Percentiles rank a stretch among this genome's conserved stretches.
Conservation (phyloP, 2,888 invertebrate species). For the Morpho helenor region DNA sequence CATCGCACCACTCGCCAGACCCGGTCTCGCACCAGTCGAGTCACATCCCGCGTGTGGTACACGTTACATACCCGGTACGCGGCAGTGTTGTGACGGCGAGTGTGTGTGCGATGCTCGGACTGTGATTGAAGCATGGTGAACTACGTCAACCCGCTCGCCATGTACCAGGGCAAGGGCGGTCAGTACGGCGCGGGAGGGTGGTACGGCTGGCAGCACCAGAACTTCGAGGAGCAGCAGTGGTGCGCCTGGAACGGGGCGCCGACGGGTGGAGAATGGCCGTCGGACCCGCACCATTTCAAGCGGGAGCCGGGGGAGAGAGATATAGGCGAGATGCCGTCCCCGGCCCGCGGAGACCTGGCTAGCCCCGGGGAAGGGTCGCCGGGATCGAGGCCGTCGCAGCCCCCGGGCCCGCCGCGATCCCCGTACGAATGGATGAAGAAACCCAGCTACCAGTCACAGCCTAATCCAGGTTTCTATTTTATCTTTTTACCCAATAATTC, state of each 20-base stretch:
- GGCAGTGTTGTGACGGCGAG: slow-evolving; percentile 67
- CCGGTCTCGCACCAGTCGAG: slow-evolving; percentile 51
- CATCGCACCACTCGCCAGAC: slow-evolving; percentile 23
- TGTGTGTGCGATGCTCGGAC: slow-evolving; percentile 73
- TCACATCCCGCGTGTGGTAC: slow-evolving; percentile 50
- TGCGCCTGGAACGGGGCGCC: slow-evolving; percentile 75
- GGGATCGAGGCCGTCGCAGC: slow-evolving; percentile 67
- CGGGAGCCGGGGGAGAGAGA: slow-evolving; percentile 65
- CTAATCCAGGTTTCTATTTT: slow-evolving; percentile 86
- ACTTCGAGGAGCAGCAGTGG: slow-evolving; percentile 79
- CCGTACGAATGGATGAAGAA: slow-evolving; percentile 97
- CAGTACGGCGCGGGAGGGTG: slow-evolving; percentile 69
- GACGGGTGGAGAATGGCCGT: slow-evolving; percentile 69
- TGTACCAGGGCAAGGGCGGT: slow-evolving; percentile 83
- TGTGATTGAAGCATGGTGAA: slow-evolving; percentile 84
- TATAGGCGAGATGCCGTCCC: slow-evolving; percentile 67
- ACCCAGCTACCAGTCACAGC: slow-evolving; percentile 90
- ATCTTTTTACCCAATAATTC: slow-evolving; percentile 34
- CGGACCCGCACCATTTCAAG: slow-evolving; percentile 70
- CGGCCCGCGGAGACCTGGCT: slow-evolving; percentile 74
- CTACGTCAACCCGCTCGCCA: slow-evolving; percentile 84
- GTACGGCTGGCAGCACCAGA: slow-evolving; percentile 75
- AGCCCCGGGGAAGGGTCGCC: slow-evolving; percentile 78
- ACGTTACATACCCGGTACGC: slow-evolving; percentile 31
- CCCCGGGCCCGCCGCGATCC: slow-evolving; percentile 86